A percentile compares a stretch with the other conserved stretches of the same genome.
These are phyloP conservation scores for Diacarnus erythraeanus DNA, from an alignment of 37 sponge, comb jelly and placozoan species.

Conservation along the genomic window DNA sequence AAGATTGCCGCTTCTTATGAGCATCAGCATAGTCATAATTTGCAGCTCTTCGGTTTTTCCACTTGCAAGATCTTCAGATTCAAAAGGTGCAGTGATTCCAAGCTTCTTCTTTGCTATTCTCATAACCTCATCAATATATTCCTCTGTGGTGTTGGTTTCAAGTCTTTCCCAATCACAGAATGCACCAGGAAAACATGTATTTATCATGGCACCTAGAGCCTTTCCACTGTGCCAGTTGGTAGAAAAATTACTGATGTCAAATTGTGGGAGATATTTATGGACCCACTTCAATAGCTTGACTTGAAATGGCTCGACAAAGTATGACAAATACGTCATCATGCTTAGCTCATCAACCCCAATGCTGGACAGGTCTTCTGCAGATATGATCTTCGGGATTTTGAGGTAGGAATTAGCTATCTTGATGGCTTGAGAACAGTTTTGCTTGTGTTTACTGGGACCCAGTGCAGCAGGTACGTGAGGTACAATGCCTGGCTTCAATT, in stretches of 20 bases:
- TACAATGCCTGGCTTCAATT: constrained; percentile 66
- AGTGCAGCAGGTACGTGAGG: constrained; percentile 46
- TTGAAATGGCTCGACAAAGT: constrained; percentile 63
- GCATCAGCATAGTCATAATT: constrained; percentile 52
- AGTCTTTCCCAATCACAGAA: constrained; percentile 14
- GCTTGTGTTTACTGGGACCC: constrained; percentile 49
- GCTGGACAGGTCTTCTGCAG: constrained; percentile 52
- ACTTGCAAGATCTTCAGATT: constrained; percentile 35
- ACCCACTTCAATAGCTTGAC: constrained; percentile 66
- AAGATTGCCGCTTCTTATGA: constrained; percentile 42
- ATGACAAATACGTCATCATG: constrained; percentile 85
- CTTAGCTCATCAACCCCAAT: constrained; percentile 71
- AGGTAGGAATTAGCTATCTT: constrained; percentile 63
- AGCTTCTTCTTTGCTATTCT: constrained; percentile 19
- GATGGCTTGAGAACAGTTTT: constrained; percentile 71
- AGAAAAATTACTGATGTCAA: constrained; percentile 57
- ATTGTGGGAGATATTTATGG: constrained; percentile 42
- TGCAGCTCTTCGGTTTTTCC: constrained; percentile 69
- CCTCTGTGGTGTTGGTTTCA: constrained; percentile 11
- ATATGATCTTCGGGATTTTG: constrained; percentile 67
- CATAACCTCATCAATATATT: constrained; percentile 41
- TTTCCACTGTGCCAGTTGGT: constrained; percentile 75
- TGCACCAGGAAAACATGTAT: constrained; percentile 45
- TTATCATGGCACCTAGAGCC: constrained; percentile 54
- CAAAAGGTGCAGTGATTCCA: constrained; percentile 47